These are phyloP conservation scores for Acleris literana DNA, from an alignment of 2,888 invertebrate genomes.

Conservation along the genomic window DNA sequence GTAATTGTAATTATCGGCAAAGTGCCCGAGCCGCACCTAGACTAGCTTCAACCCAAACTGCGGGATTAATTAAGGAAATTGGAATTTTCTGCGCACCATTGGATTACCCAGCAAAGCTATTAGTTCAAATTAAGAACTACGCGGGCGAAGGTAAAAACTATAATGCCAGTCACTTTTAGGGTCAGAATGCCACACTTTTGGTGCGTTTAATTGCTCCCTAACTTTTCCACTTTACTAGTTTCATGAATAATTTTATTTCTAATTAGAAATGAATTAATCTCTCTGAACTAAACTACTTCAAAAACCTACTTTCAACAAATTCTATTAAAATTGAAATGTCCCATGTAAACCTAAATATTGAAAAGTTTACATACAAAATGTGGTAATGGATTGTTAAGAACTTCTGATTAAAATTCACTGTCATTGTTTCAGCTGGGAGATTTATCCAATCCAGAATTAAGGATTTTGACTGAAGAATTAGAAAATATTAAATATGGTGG, in stretches of 20 bases:
- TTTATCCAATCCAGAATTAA: constrained; percentile 94
- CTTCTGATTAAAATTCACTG: constrained; percentile 14
- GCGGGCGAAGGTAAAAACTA: constrained; percentile 56
- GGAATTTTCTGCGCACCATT: constrained; percentile 78
- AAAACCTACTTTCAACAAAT: not conserved
- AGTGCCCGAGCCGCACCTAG: constrained; percentile 74
- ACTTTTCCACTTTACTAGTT: constrained; percentile 15
- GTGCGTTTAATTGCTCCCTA: constrained; percentile 45
- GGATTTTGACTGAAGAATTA: constrained; percentile 95
- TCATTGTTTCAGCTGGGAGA: constrained; percentile 92
- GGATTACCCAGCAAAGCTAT: constrained; percentile 79
- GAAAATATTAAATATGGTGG: constrained; percentile 96
- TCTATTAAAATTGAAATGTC: not conserved
- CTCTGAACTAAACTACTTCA: constrained; percentile 1
- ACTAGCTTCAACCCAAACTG: constrained; percentile 68
- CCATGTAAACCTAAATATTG: not conserved
- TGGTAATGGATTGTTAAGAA: no score
- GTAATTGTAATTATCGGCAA: constrained; percentile 69
- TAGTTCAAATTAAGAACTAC: constrained; percentile 81
- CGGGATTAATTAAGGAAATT: constrained; percentile 82
- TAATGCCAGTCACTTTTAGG: constrained; percentile 55
- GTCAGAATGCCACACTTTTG: constrained; percentile 44
- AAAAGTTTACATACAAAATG: not conserved
- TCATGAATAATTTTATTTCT: constrained; percentile 12
- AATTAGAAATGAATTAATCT: constrained; percentile 8